These are phyloP conservation scores for Marronus borbonicus DNA, from an alignment of 2,888 invertebrate genomes.

Conservation along the genomic window DNA sequence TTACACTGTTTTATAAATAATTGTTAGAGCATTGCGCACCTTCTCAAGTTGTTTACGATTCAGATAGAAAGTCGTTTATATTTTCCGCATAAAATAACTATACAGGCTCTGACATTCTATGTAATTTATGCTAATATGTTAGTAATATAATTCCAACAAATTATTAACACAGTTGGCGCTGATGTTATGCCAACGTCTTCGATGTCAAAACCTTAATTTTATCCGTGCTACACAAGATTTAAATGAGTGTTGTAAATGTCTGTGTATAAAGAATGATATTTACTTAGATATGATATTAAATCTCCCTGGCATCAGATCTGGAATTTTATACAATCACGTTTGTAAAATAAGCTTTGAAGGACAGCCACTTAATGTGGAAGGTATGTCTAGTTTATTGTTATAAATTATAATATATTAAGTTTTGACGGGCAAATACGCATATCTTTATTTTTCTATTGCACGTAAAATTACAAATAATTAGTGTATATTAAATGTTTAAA, in stretches of 20 bases:
- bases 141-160: not conserved
- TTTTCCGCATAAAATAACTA: not conserved
- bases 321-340: conserved; percentile 22
- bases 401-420: not conserved
- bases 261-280: conserved; percentile 6
- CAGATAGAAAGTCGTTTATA: not conserved
- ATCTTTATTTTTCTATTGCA: not conserved
- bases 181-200: not conserved
- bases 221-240: not conserved
- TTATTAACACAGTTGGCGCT: too few relatives aligned
- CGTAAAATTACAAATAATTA: too few relatives aligned
- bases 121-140: not conserved
- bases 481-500: too few relatives aligned
- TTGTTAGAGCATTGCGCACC: not conserved
- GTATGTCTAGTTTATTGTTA: not conserved
- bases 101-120: too few relatives aligned
- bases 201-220: not conserved
- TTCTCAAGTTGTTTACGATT: not conserved
- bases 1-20: too few relatives aligned
- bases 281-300: conserved; percentile 17
- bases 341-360: conserved; percentile 14
- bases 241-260: not conserved
- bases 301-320: not conserved
- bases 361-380: not conserved
- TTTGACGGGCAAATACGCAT: not conserved